phyloP scores from a whole-genome alignment of 2,113 vertebrate genomes.

The Pleuronectes platessa region DNA sequence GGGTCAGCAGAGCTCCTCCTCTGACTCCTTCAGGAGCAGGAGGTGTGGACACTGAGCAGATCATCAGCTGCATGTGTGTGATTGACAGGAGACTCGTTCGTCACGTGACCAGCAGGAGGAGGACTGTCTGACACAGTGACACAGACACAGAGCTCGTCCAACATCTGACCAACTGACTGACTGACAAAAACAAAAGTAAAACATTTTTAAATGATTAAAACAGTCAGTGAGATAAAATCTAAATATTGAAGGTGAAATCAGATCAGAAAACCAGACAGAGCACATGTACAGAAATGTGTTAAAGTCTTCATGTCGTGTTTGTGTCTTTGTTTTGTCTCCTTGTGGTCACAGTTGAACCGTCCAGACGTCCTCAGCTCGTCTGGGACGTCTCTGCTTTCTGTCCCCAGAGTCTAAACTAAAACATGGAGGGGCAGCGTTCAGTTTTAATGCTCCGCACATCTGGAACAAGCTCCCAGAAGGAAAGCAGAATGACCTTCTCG shows the following conservation, averaged over 20 bases:
- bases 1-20: slow-evolving; percentile 31
- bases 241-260: too few species aligned
- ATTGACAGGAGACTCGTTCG: neutral
- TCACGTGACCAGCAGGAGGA: neutral
- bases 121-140: neutral
- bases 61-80: neutral
- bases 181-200: too few species aligned
- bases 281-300: too few species aligned
- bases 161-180: neutral
- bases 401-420: neutral
- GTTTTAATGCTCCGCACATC: neutral
- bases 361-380: neutral
- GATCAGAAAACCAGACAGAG: too few species aligned
- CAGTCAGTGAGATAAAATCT: too few species aligned
- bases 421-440: neutral
- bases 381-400: neutral
- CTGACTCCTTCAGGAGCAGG: neutral
- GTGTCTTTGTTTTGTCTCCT: neutral
- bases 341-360: neutral
- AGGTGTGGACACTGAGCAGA: neutral
- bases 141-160: neutral
- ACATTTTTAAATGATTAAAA: too few species aligned
- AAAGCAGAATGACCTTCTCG: too few species aligned
- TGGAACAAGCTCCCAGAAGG: neutral
- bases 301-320: too few species aligned